Percentiles rank a stretch among this genome's conserved stretches.
phyloP scores from a whole-genome alignment of 2,113 vertebrate genomes.

The Speoplatyrhinus poulsoni region DNA sequence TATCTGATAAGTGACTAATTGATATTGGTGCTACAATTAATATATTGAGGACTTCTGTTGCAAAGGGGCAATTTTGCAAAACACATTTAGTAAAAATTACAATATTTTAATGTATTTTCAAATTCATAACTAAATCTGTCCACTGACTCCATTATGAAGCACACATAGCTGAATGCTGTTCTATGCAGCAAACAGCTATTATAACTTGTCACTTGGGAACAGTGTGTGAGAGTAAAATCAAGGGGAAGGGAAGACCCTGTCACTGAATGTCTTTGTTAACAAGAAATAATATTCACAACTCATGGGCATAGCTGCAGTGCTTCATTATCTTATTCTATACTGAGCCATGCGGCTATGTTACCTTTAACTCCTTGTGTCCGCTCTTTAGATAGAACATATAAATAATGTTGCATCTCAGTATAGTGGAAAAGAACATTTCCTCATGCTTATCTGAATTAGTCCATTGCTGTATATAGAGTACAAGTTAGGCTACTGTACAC shows the following conservation, averaged over 20 bases:
- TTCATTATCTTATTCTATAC: too few relatives aligned
- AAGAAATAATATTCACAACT: background rate
- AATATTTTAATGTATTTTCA: too few relatives aligned
- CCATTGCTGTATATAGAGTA: background rate
- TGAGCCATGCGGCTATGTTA: background rate
- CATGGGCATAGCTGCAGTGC: background rate
- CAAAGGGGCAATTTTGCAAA: too few relatives aligned
- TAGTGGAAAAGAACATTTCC: background rate
- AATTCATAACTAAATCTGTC: too few relatives aligned
- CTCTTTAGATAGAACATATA: slow-evolving; percentile 50
- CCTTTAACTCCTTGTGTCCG: slow-evolving; percentile 10
- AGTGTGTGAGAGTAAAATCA: too few relatives aligned
- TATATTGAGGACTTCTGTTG: too few relatives aligned
- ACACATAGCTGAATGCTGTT: background rate
- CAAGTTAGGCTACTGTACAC: background rate
- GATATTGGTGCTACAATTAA: too few relatives aligned
- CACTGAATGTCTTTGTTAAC: background rate
- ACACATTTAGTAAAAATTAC: too few relatives aligned
- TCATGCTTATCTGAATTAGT: background rate
- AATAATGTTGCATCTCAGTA: slow-evolving; percentile 24
- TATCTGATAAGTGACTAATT: too few relatives aligned
- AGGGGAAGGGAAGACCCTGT: background rate
- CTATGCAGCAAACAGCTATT: background rate
- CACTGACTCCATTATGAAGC: too few relatives aligned
- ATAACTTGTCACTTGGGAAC: background rate